Percentiles rank a stretch among this genome's conserved stretches.
These are phyloP conservation scores for Gambusia holbrooki DNA, from an alignment of 2,113 vertebrate genomes.

Conservation along the genomic window DNA sequence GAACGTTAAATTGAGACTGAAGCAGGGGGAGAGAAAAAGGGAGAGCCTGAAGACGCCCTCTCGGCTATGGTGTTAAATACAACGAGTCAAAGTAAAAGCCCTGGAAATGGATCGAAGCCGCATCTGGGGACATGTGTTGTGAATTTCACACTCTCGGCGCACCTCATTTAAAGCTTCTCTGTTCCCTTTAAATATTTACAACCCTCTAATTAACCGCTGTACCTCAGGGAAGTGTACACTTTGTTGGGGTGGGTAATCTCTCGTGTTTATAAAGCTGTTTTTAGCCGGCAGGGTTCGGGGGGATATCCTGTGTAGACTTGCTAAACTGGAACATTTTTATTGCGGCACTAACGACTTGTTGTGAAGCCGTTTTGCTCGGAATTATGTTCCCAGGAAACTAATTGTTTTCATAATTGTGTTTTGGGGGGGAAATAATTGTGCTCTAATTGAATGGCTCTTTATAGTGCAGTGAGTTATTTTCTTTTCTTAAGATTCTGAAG, in stretches of 20 bases:
- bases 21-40: slow-evolving; percentile 29
- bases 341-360: neutral
- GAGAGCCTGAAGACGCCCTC: slow-evolving; percentile 34
- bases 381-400: neutral
- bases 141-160: slow-evolving; percentile 17
- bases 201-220: slow-evolving; percentile 42
- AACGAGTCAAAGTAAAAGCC: slow-evolving; percentile 18
- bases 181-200: slow-evolving; percentile 20
- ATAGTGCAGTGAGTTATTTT: too few relatives aligned
- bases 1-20: slow-evolving; percentile 56
- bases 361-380: neutral
- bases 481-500: too few relatives aligned
- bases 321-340: neutral
- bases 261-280: slow-evolving; percentile 28
- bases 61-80: slow-evolving; percentile 34
- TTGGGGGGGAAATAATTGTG: neutral
- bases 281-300: neutral
- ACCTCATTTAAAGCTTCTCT: slow-evolving; percentile 20
- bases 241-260: slow-evolving; percentile 16
- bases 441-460: neutral
- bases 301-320: slow-evolving; percentile 13
- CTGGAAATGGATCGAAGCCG: slow-evolving; percentile 23
- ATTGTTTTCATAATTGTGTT: neutral
- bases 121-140: slow-evolving; percentile 4
- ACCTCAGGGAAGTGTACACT: slow-evolving; percentile 26